Evolutionary conservation across 1,140 invertebrate species (phyloP).

Genomic region (Drosophila grimshawi): DNA sequence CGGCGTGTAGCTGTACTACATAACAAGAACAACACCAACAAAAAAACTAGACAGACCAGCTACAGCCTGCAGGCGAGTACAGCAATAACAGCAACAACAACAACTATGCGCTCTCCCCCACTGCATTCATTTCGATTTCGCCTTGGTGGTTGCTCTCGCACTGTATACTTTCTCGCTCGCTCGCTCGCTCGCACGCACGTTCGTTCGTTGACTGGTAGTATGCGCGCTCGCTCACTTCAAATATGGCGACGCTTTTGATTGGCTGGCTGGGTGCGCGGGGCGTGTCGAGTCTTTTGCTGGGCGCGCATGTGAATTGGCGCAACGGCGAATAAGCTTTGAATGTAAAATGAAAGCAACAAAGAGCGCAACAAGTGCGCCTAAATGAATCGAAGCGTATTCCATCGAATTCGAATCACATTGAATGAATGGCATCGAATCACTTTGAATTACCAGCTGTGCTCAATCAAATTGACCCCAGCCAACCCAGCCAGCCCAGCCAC

Average conservation of each 20-base stretch:
- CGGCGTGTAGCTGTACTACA: conserved; percentile 58
- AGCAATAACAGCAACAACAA: conserved; percentile 32
- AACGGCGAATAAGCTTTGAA: conserved; percentile 36
- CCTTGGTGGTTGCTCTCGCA: conserved; percentile 58
- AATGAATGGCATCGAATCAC: conserved; percentile 50
- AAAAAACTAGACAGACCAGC: conserved; percentile 33
- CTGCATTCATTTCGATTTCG: conserved; percentile 49
- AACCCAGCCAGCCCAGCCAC: not conserved
- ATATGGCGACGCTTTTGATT: conserved; percentile 72
- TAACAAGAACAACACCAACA: not conserved
- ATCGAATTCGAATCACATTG: conserved; percentile 30
- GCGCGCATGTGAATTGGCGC: conserved; percentile 31
- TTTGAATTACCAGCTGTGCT: conserved; percentile 59
- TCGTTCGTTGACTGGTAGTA: not conserved
- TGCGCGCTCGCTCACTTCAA: conserved; percentile 65
- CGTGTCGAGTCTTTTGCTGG: conserved; percentile 24
- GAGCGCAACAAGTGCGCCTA: conserved; percentile 68
- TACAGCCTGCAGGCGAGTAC: conserved; percentile 24
- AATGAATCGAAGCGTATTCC: conserved; percentile 31
- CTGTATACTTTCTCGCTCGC: conserved; percentile 23
- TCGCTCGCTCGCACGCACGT: conserved; percentile 18
- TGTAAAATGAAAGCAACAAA: conserved; percentile 68
- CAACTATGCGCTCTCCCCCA: conserved; percentile 45
- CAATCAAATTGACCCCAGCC: conserved; percentile 51
- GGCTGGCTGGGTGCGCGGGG: conserved; percentile 41